phyloP scores from a whole-genome alignment of 2,113 vertebrate species.

The Pipa parva region DNA sequence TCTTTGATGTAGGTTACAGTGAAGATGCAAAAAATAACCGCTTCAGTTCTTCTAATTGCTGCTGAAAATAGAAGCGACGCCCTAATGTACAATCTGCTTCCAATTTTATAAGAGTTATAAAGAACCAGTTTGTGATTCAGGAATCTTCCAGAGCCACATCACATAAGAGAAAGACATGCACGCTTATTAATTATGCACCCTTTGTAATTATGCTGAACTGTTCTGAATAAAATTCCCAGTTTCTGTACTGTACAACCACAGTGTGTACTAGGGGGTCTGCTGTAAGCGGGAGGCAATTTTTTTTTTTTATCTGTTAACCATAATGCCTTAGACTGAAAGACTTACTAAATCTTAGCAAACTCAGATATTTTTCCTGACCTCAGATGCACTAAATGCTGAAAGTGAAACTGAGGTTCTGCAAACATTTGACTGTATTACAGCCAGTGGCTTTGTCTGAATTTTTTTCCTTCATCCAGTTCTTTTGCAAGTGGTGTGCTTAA shows the following conservation, averaged over 20 bases:
- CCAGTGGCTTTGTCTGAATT: neutral
- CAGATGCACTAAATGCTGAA: conserved; percentile 11
- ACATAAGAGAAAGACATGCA: conserved; percentile 18
- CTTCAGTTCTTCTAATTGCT: conserved; percentile 21
- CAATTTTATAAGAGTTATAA: conserved; percentile 32
- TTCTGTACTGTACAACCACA: neutral
- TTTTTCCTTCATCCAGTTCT: neutral
- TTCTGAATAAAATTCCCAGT: conserved; percentile 11
- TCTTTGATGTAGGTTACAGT: conserved; percentile 30
- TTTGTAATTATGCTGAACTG: conserved; percentile 19
- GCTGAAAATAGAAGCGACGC: conserved; percentile 35
- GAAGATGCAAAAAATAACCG: conserved; percentile 33
- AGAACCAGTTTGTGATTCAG: conserved; percentile 27
- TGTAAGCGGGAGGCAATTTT: neutral
- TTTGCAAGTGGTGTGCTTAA: too few species aligned
- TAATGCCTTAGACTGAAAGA: neutral
- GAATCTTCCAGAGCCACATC: conserved; percentile 27
- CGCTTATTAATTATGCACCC: neutral
- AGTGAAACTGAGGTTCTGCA: conserved; percentile 10
- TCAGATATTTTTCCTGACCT: conserved; percentile 19
- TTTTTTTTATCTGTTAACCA: conserved; percentile 12
- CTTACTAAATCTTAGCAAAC: neutral
- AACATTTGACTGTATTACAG: neutral
- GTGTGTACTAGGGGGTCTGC: neutral
- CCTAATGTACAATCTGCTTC: conserved; percentile 23